Conservation (phyloP, 1,140 invertebrate species). For the Eriocheir sinensis region DNA sequence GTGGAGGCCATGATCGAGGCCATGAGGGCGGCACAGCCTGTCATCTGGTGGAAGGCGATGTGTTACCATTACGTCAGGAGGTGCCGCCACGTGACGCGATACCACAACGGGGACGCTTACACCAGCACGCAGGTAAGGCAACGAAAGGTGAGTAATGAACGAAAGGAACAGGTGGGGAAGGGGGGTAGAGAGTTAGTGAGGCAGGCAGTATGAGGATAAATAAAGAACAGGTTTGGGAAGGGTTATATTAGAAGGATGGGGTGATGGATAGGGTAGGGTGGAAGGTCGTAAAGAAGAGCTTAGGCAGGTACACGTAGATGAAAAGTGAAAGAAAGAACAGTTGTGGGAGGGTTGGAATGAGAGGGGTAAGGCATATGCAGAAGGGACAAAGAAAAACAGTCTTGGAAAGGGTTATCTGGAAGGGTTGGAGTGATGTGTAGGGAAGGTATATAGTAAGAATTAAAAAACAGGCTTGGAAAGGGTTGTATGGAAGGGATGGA, state of each 20-base stretch:
- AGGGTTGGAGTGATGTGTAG: no score
- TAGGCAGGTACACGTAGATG: neutral
- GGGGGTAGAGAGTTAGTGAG: no score
- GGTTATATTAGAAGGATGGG: neutral
- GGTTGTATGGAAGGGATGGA: neutral
- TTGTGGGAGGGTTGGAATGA: neutral
- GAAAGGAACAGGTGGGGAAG: neutral
- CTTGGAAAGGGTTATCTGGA: no score
- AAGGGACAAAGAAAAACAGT: no score
- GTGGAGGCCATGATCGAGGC: slow-evolving; percentile 87
- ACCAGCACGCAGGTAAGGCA: slow-evolving; percentile 87
- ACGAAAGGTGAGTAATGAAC: no score
- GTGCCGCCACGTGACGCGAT: slow-evolving; percentile 89
- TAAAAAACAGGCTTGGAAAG: neutral
- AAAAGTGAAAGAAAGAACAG: neutral
- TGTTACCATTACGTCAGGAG: slow-evolving; percentile 93
- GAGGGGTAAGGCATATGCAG: neutral
- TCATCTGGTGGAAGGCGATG: slow-evolving; percentile 94
- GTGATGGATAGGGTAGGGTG: neutral
- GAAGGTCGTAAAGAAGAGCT: neutral
- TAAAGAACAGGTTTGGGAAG: neutral
- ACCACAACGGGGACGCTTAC: slow-evolving; percentile 91
- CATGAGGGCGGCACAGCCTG: slow-evolving; percentile 88
- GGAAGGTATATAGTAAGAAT: no score
- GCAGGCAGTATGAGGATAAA: neutral